Evolutionary conservation across 2,888 invertebrate species (phyloP), one percentile per base, ranked within the genome.

Genomic region (Microplitis deprimator): DNA sequence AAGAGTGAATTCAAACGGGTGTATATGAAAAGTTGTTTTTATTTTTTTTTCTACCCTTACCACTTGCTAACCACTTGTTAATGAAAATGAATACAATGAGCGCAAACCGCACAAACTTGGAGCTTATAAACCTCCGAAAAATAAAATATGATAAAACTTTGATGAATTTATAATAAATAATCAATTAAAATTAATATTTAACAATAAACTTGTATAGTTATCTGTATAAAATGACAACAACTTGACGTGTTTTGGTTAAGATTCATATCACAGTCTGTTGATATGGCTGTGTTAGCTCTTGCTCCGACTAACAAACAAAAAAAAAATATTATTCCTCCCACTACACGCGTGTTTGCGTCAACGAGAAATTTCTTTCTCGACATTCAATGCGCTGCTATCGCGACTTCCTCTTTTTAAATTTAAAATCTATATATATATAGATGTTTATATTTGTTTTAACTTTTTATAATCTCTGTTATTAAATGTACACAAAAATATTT

Each of bases 261-360:
- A 71, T 77, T 71, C 40, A 59, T 71, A 74, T 74, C 71, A 75
- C 74, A 77, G 65, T 71, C 39, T 77, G 77, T 77, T 73, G 68
- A 60, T 70, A 71, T 74, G 74, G 74, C 74, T 74, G 68, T 74
- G 65, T 74, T 77, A 64, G 41, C 59, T 73, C 41, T 50, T 62
- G 16, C 64, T 17, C 38, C 64, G 29, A 39, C 71, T 0, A 50
- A 59, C 38, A 6, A 29, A 64, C 7, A 13, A 7, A 20, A 41
- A 7, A 64, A 13, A 64, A 20, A 50, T 40, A 16, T 13, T 40
- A 8, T 64, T 40, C 65, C 10, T 20, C 41, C 50, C 50, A 50
- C 50, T 13, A 16, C 17, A 17, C 39, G 41, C 41, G 50, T 41
- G 16, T 68, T 41, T 20, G 17, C 59, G 60, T 67, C 72, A 67